Conservation (phyloP, 2,888 invertebrate genomes). For the Orthosia cruda region DNA sequence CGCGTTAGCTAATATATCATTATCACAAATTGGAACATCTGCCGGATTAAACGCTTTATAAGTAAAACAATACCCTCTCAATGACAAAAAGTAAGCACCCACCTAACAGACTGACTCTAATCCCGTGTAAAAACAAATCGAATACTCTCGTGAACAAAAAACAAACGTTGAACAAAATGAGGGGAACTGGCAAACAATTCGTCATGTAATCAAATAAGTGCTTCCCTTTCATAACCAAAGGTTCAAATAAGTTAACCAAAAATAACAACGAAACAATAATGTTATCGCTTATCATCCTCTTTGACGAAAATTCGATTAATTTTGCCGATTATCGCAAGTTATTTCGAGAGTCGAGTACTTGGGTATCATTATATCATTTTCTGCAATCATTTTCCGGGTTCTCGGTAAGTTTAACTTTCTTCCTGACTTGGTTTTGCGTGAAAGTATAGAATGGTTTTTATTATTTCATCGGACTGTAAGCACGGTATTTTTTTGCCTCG, state of each 20-base stretch:
- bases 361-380: conserved; percentile 26
- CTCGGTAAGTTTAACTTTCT: conserved; percentile 1
- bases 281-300: conserved; percentile 44
- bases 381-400: conserved; percentile 34
- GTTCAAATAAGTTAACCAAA: conserved; percentile 35
- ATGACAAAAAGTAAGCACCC: conserved; percentile 5
- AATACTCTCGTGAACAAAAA: conserved; percentile 32
- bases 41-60: conserved; percentile 30
- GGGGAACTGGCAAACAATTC: conserved; percentile 37
- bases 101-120: conserved; percentile 13
- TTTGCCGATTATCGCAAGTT: conserved; percentile 48
- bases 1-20: conserved; percentile 1
- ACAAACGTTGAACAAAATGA: conserved; percentile 34
- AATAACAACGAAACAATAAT: conserved; percentile 43
- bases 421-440: conserved; percentile 1
- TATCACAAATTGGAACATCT: conserved; percentile 21
- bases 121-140: conserved; percentile 39
- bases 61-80: conserved; percentile 38
- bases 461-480: neutral
- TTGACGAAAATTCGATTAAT: conserved; percentile 38
- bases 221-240: conserved; percentile 25
- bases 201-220: conserved; percentile 61
- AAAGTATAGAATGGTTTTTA: conserved; percentile 15
- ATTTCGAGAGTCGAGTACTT: conserved; percentile 24
- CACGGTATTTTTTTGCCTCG: no score